Conservation (phyloP, 2,113 vertebrate genomes). For the Psophia crepitans region DNA sequence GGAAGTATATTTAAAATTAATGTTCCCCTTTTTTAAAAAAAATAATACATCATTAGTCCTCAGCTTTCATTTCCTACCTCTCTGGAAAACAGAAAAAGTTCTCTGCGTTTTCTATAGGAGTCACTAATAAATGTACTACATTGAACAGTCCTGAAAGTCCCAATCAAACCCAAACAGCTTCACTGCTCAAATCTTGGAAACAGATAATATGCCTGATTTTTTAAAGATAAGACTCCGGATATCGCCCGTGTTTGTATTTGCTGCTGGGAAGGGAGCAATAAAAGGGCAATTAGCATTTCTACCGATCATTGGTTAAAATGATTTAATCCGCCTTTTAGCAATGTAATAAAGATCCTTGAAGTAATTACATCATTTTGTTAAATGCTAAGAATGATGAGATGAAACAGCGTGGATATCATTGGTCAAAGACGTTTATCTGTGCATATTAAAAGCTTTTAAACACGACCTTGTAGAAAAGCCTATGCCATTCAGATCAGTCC, state of each 20-base stretch:
- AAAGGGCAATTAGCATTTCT: conserved; percentile 55
- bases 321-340: conserved; percentile 36
- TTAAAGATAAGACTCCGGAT: conserved; percentile 34
- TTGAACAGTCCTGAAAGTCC: not conserved
- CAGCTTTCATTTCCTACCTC: not conserved
- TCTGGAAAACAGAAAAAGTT: not conserved
- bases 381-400: conserved; percentile 49
- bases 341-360: conserved; percentile 43
- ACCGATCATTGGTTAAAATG: conserved; percentile 53
- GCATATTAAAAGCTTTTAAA: not conserved
- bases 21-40: not conserved
- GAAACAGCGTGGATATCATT: not conserved
- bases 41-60: not conserved
- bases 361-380: conserved; percentile 64
- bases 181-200: not conserved
- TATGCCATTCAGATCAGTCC: not conserved
- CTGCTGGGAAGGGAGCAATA: conserved; percentile 42
- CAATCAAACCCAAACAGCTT: not conserved
- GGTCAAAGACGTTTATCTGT: conserved; percentile 4
- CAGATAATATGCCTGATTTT: conserved; percentile 42
- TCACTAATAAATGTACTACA: not conserved
- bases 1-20: not conserved
- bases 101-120: not conserved
- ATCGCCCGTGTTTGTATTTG: conserved; percentile 31
- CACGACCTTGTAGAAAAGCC: not conserved